phyloP scores from a whole-genome alignment of 1,140 invertebrate species.

The Heliconius eleuchia region DNA sequence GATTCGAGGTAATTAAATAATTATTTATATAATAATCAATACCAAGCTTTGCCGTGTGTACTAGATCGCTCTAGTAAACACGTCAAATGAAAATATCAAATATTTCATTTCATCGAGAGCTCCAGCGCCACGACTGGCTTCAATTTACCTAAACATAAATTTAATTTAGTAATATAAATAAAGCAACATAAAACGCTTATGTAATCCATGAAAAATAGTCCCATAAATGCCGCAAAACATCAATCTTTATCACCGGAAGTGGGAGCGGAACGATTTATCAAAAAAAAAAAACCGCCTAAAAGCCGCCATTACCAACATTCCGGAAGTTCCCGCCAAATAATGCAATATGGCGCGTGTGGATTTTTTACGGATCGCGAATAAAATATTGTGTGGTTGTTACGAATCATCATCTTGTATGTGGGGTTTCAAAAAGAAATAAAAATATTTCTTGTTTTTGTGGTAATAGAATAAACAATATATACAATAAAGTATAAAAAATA shows the following conservation, averaged over 20 bases:
- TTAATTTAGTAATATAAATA: slow-evolving; percentile 10
- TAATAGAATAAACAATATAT: too few species aligned
- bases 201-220: slow-evolving; percentile 13
- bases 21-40: too few species aligned
- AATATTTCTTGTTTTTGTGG: not conserved
- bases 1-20: too few species aligned
- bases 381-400: not conserved
- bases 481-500: too few species aligned
- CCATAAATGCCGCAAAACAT: slow-evolving; percentile 31
- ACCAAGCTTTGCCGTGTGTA: too few species aligned
- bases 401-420: not conserved
- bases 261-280: slow-evolving; percentile 53
- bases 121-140: not conserved
- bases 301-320: slow-evolving; percentile 48
- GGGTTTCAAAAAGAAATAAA: not conserved
- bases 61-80: too few species aligned
- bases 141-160: too few species aligned
- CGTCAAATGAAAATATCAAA: not conserved
- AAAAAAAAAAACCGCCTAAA: slow-evolving; percentile 52
- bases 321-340: slow-evolving; percentile 49
- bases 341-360: slow-evolving; percentile 51
- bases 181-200: slow-evolving; percentile 7
- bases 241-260: slow-evolving; percentile 43
- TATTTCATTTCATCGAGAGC: not conserved
- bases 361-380: slow-evolving; percentile 37